Percentiles rank a stretch among this genome's conserved stretches.
Evolutionary conservation across 2,888 invertebrate genomes (phyloP).

Genomic region (Trichopria drosophilae): DNA sequence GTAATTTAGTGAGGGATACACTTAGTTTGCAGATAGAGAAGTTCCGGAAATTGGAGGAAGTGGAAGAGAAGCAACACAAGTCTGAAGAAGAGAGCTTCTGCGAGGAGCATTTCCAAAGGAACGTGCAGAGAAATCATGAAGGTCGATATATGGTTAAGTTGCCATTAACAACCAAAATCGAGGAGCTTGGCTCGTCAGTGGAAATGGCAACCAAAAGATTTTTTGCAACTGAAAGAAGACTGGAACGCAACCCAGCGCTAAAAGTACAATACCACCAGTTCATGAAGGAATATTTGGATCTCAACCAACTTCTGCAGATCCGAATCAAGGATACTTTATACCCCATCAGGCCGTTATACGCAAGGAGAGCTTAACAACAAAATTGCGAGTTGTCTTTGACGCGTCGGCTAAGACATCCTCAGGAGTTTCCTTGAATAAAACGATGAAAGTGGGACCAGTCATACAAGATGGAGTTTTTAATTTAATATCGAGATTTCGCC

Average conservation of each 20-base stretch:
- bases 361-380: constrained; percentile 35
- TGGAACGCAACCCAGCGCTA: constrained; percentile 5
- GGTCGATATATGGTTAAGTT: constrained; percentile 12
- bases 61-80: not conserved
- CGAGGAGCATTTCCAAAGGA: not conserved
- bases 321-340: constrained; percentile 25
- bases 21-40: not conserved
- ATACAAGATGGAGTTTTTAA: constrained; percentile 31
- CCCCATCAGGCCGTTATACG: constrained; percentile 40
- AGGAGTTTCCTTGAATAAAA: constrained; percentile 31
- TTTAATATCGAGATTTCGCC: constrained; percentile 28
- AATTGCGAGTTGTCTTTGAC: constrained; percentile 42
- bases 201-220: constrained; percentile 9
- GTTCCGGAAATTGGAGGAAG: not conserved
- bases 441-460: constrained; percentile 31
- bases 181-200: not conserved
- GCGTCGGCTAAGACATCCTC: constrained; percentile 25
- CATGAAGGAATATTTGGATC: constrained; percentile 10
- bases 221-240: constrained; percentile 5
- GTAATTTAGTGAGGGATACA: not conserved
- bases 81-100: not conserved
- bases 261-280: constrained; percentile 9
- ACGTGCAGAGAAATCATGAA: not conserved
- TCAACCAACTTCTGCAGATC: constrained; percentile 4
- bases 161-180: not conserved